Conservation (phyloP, 92 coral and sea anemone species). For the Parazoanthus darwini region DNA sequence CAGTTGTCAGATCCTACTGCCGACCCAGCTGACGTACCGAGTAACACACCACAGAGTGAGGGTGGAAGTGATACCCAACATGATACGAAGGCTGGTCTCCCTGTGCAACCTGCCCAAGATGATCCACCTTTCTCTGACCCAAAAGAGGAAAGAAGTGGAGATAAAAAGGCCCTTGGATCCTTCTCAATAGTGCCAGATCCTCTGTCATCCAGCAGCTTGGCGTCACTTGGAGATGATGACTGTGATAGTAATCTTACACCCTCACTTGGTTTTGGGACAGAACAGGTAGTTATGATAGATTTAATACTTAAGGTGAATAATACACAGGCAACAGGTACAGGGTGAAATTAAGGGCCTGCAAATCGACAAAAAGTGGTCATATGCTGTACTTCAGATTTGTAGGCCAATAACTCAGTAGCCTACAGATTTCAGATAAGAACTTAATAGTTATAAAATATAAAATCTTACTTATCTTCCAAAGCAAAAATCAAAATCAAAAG, state of each 20-base stretch:
- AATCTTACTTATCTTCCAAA: too few relatives aligned
- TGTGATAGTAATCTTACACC: constrained; percentile 54
- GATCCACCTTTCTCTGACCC: not conserved
- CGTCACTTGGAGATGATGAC: constrained; percentile 54
- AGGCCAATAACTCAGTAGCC: too few relatives aligned
- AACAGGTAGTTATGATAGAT: not conserved
- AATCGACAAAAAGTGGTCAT: too few relatives aligned
- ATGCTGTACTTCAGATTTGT: too few relatives aligned
- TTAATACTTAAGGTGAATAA: too few relatives aligned
- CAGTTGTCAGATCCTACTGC: not conserved
- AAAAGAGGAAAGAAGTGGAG: not conserved
- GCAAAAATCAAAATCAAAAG: too few relatives aligned
- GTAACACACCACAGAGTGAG: not conserved
- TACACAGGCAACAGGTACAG: too few relatives aligned
- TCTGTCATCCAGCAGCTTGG: constrained; percentile 58
- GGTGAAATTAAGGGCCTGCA: too few relatives aligned
- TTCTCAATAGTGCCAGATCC: constrained; percentile 66
- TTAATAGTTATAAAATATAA: too few relatives aligned
- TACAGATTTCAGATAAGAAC: too few relatives aligned
- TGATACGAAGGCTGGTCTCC: not conserved
- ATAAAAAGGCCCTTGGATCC: not conserved
- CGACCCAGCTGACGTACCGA: not conserved
- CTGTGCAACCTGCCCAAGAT: not conserved
- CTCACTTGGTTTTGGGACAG: constrained; percentile 61
- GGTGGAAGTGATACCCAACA: not conserved